Base-by-base conservation (phyloP, 1,140 invertebrate species). In the Meloidogyne floridensis region DNA sequence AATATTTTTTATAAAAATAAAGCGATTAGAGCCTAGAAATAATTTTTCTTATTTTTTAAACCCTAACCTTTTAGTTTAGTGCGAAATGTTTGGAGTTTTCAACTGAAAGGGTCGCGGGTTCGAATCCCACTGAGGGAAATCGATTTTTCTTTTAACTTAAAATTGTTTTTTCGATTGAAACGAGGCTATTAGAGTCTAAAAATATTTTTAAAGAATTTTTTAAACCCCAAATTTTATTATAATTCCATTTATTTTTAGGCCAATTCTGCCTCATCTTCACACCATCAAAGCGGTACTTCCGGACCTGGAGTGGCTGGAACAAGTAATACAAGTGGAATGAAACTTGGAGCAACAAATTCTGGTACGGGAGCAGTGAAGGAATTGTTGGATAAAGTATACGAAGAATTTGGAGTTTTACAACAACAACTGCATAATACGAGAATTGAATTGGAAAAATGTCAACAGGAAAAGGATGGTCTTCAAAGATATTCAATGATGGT, bases 391-490 rank as follows among this genome's bases (percentile, higher is more conserved):
- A 71, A 84, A n/a, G 32, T 84, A 47, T 2, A 70, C 10, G 83
- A 84, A 11, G 83, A 84, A 73, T 84, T 51, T 56, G 81, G 13
- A 32, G 10, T 18, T 32, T 54, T 84, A n/a, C 79, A 74, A 15
- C 65, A 73, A n/a, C 83, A 84, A 56, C 13, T 84, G 47, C 83
- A 84, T 70, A 80, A 42, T 20, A 43, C 51, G 11, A n/a, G 84
- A 15, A 53, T 82, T 18, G 83, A 84, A 47, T 15, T 84, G 15
- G 83, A 84, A 20, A 84, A 84, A 18, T 59, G 20, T 20, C 47
- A 80, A n/a, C 83, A 85, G 51, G 83, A 84, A 72, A 53, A 56
- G 51, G 83, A 84, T 8, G 54, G 53, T 11, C 13, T 84, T 20
- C 83, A 84, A n/a, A 59, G 83, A 70, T 82, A 84, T 11, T 20